Evolutionary conservation across 1,140 invertebrate genomes (phyloP).

Genomic region (Neodiprion fabricii): DNA sequence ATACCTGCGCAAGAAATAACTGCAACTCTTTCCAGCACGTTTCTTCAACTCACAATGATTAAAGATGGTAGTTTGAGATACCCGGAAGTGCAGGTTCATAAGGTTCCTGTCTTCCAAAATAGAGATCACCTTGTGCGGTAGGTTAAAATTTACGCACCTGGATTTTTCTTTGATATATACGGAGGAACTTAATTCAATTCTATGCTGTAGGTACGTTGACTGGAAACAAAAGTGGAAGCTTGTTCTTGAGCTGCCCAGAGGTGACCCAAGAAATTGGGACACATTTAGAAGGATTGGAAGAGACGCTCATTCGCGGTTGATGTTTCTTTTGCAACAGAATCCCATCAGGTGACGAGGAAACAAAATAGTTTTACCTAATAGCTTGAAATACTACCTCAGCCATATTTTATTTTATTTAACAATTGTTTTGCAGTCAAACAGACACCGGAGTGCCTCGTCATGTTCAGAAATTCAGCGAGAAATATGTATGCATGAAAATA

Average conservation of each 20-base stretch:
- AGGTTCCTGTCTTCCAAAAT: slow-evolving; percentile 49
- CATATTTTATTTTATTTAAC: no score
- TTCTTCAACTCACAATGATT: slow-evolving; percentile 37
- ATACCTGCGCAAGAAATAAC: slow-evolving; percentile 42
- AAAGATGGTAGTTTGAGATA: slow-evolving; percentile 35
- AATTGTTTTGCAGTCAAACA: slow-evolving; percentile 25
- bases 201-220: neutral
- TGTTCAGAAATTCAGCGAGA: slow-evolving; percentile 41
- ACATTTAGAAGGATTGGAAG: neutral
- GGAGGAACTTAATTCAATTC: neutral
- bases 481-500: slow-evolving; percentile 49
- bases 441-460: slow-evolving; percentile 40
- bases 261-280: neutral
- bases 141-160: neutral
- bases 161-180: neutral
- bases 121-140: slow-evolving; percentile 42
- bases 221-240: neutral
- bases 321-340: neutral
- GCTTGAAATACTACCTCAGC: no score
- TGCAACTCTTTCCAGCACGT: slow-evolving; percentile 39
- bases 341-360: neutral
- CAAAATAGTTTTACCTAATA: neutral
- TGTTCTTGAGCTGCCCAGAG: neutral
- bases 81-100: slow-evolving; percentile 33
- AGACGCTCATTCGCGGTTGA: neutral